Conservation (phyloP, 2,797 vertebrate species). For the Phataginus tetradactyla region DNA sequence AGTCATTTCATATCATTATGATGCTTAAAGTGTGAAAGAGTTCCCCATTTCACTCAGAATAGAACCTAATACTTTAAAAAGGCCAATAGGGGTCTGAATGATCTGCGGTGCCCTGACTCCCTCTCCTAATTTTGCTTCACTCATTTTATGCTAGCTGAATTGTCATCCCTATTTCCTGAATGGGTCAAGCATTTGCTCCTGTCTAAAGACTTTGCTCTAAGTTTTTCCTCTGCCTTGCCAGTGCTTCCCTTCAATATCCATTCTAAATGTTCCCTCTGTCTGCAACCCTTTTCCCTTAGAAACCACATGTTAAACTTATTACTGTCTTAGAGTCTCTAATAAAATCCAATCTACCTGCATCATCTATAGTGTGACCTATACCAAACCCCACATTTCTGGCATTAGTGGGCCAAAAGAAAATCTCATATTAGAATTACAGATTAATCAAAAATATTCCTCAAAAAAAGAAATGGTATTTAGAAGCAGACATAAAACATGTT, state of each 20-base stretch:
- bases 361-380: background rate
- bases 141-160: background rate
- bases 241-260: background rate
- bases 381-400: background rate
- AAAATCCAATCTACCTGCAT: background rate
- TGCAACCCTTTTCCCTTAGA: background rate
- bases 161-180: background rate
- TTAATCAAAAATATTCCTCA: background rate
- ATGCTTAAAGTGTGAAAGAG: background rate
- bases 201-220: background rate
- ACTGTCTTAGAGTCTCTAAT: background rate
- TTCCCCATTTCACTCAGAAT: background rate
- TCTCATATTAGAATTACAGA: background rate
- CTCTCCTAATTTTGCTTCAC: background rate
- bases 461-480: background rate
- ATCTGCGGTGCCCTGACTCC: background rate
- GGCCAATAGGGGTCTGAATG: background rate
- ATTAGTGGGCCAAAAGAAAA: background rate
- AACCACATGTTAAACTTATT: background rate
- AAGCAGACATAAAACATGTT: background rate
- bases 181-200: background rate
- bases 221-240: background rate
- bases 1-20: background rate
- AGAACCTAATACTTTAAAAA: background rate
- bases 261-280: background rate